A percentile compares a stretch with the other conserved stretches of the same genome.
Evolutionary conservation across 2,888 invertebrate species (phyloP).

Genomic region (Alentia gelatinosa): DNA sequence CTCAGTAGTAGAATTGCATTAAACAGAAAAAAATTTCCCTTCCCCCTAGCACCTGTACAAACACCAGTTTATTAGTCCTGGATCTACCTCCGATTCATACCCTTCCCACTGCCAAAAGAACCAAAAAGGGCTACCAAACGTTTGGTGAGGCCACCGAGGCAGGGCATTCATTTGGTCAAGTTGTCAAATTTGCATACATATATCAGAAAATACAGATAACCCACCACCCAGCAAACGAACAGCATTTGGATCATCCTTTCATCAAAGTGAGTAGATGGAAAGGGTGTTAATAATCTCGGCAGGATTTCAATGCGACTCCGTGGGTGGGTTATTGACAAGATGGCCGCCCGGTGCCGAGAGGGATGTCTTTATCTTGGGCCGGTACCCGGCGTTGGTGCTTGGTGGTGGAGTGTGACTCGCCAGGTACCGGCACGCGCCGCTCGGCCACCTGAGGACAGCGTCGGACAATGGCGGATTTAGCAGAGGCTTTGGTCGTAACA

Average conservation of each 20-base stretch:
- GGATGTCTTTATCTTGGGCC: not conserved
- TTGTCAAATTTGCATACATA: too few species aligned
- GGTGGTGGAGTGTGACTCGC: not conserved
- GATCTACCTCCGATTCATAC: not conserved
- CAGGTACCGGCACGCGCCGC: not conserved
- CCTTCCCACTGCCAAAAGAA: too few species aligned
- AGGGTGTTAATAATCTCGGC: constrained; percentile 9
- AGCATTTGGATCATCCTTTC: not conserved
- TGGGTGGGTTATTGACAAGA: not conserved
- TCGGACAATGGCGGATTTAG: not conserved
- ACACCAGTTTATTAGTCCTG: not conserved
- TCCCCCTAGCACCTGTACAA: not conserved
- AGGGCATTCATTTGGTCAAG: too few species aligned
- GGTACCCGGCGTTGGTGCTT: not conserved
- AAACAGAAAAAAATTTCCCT: not conserved
- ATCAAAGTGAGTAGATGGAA: not conserved
- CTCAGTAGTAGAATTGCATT: too few species aligned
- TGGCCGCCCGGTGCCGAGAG: not conserved
- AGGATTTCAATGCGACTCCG: not conserved
- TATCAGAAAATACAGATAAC: too few species aligned
- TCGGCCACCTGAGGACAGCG: constrained; percentile 26
- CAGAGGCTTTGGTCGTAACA: too few species aligned
- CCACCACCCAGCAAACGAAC: too few species aligned
- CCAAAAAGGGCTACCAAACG: too few species aligned
- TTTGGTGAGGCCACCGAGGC: too few species aligned